Conservation (phyloP, 2,888 invertebrate genomes). For the Trichopoda pennipes region DNA sequence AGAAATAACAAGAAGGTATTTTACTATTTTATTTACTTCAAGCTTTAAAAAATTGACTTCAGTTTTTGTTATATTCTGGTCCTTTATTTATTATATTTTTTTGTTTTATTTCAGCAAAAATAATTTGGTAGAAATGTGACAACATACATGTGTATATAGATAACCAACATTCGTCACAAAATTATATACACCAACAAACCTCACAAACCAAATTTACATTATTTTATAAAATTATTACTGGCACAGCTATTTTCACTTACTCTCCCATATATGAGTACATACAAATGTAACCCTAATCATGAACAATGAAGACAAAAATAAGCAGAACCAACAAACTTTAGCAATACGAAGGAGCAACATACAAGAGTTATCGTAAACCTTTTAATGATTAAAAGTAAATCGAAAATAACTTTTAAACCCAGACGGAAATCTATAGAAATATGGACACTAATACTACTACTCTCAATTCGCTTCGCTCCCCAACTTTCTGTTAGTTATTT, state of each 20-base stretch:
- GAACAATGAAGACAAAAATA: background rate
- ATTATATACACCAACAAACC: background rate
- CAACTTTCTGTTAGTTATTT: too few species aligned
- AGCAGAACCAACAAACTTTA: background rate
- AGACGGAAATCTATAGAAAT: too few species aligned
- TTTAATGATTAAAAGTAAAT: too few species aligned
- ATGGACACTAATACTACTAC: too few species aligned
- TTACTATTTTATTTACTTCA: background rate
- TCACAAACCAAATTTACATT: constrained; percentile 11
- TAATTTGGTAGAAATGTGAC: constrained; percentile 36
- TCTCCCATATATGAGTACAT: background rate
- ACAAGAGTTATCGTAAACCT: too few species aligned
- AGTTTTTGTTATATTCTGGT: background rate
- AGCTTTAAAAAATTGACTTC: background rate
- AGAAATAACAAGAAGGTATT: background rate
- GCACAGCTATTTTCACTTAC: background rate
- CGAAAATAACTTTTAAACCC: too few species aligned
- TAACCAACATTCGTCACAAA: background rate
- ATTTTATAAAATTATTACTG: constrained; percentile 19
- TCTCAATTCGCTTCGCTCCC: too few species aligned
- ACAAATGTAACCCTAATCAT: background rate
- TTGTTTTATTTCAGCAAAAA: constrained; percentile 15
- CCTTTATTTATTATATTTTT: background rate
- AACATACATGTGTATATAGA: too few species aligned
- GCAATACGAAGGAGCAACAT: too few species aligned